A percentile compares a stretch with the other conserved stretches of the same genome.
These are phyloP conservation scores for Anoplophora glabripennis DNA, from an alignment of 1,140 invertebrate genomes.

Conservation along the genomic window DNA sequence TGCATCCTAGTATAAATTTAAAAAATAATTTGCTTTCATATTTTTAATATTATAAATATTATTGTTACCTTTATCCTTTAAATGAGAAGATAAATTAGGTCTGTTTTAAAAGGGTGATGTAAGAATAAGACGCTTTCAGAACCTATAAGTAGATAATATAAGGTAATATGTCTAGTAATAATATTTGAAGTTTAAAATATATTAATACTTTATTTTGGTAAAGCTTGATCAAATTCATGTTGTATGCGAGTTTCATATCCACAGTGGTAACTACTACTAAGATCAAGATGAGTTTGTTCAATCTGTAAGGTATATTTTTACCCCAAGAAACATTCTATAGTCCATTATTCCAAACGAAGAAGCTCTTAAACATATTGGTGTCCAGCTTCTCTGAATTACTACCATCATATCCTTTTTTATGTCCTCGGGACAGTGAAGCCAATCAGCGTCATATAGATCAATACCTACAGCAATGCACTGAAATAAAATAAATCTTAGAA, in stretches of 20 bases:
- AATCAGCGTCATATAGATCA: slow-evolving; percentile 9
- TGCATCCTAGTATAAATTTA: no score
- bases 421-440: slow-evolving; percentile 6
- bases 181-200: no score
- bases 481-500: background rate
- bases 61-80: no score
- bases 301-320: background rate
- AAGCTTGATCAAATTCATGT: no score
- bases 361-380: slow-evolving; percentile 7
- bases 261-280: background rate
- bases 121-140: slow-evolving; percentile 12
- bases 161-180: background rate
- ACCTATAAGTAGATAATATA: slow-evolving; percentile 7
- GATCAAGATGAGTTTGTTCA: background rate
- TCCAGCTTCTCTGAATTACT: slow-evolving; percentile 11
- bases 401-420: slow-evolving; percentile 19
- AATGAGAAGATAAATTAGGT: no score
- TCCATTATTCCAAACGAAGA: slow-evolving; percentile 14
- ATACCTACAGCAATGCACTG: slow-evolving; percentile 6
- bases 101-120: slow-evolving; percentile 8
- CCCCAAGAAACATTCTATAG: slow-evolving; percentile 5
- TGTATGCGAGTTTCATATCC: no score
- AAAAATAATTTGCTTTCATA: no score
- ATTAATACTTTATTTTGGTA: background rate
- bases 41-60: no score